Percentiles rank a stretch among this genome's conserved stretches.
phyloP scores from a whole-genome alignment of 1,140 invertebrate genomes.

The Anastrepha ludens region DNA sequence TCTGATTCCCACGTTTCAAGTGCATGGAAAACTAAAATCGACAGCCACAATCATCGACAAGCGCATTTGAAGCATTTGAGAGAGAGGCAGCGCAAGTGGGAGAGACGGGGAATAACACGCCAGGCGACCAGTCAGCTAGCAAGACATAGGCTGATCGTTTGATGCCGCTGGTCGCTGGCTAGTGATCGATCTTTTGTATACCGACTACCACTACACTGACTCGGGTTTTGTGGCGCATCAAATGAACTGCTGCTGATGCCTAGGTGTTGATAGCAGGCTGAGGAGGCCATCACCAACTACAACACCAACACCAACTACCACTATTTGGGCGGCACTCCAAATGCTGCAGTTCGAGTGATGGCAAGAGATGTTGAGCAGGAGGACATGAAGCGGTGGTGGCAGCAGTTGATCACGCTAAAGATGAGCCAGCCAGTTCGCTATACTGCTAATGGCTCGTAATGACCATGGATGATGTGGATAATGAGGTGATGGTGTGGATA shows the following conservation, averaged over 20 bases:
- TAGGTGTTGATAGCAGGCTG: slow-evolving; percentile 25
- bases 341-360: neutral
- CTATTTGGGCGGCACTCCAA: neutral
- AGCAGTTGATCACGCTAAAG: neutral
- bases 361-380: neutral
- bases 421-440: neutral
- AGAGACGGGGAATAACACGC: neutral
- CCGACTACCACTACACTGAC: neutral
- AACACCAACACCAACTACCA: neutral
- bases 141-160: neutral
- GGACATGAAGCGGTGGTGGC: neutral
- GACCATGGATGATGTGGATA: slow-evolving; percentile 40
- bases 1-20: slow-evolving; percentile 62
- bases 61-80: neutral
- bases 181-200: slow-evolving; percentile 19
- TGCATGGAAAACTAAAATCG: slow-evolving; percentile 55
- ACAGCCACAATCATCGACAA: neutral
- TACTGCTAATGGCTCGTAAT: slow-evolving; percentile 17
- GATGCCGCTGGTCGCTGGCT: slow-evolving; percentile 9
- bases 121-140: neutral
- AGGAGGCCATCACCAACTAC: neutral
- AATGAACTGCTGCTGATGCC: slow-evolving; percentile 20
- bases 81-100: neutral
- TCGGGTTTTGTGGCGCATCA: neutral
- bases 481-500: slow-evolving; percentile 39